Evolutionary conservation across 2,113 vertebrate species (phyloP).

Genomic region (Dicaeum eximium): DNA sequence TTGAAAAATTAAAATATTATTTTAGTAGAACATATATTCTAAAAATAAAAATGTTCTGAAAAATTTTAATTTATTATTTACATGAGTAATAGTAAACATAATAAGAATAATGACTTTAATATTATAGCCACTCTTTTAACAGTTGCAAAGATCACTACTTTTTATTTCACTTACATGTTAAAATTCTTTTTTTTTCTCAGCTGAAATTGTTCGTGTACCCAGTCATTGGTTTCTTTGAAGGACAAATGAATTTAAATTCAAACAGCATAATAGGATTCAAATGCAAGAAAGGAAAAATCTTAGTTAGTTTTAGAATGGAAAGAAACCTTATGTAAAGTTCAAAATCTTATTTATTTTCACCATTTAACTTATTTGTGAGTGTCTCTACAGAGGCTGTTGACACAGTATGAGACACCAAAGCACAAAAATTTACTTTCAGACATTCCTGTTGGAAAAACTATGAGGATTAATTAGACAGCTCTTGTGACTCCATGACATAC

Average conservation of each 20-base stretch:
- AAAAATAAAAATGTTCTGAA: background rate
- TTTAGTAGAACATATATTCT: background rate
- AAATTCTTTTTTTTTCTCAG: background rate
- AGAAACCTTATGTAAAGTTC: background rate
- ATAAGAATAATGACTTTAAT: background rate
- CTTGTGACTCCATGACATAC: background rate
- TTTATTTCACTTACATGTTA: background rate
- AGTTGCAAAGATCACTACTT: background rate
- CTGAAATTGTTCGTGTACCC: background rate
- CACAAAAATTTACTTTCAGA: background rate
- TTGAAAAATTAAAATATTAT: background rate
- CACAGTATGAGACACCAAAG: background rate
- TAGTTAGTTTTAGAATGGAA: background rate
- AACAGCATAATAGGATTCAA: background rate
- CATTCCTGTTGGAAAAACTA: background rate
- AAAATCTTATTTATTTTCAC: background rate
- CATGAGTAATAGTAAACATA: background rate
- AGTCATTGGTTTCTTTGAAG: background rate
- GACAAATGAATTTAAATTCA: background rate
- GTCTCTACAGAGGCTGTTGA: background rate
- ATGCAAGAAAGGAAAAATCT: background rate
- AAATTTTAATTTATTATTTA: background rate
- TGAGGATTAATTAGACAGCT: background rate
- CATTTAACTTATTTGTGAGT: background rate
- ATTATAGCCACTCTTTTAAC: background rate